A percentile compares a stretch with the other conserved stretches of the same genome.
Evolutionary conservation across 2,113 vertebrate species (phyloP).

Genomic region (Clarias batrachus): DNA sequence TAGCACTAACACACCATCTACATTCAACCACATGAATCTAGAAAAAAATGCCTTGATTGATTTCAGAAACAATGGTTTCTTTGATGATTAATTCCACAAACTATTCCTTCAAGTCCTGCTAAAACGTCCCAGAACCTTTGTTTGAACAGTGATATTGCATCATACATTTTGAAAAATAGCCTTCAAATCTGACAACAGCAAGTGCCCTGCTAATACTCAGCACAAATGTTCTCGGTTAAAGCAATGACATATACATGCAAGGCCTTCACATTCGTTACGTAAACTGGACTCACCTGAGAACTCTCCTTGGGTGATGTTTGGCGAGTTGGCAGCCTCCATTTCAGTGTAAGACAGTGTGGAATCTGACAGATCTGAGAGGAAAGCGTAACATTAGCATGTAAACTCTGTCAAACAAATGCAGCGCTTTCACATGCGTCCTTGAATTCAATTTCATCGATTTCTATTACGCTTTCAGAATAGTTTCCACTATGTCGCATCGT

Average conservation of each 20-base stretch:
- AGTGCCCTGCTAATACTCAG: neutral
- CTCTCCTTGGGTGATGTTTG: conserved; percentile 85
- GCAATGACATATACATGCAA: neutral
- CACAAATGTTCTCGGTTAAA: neutral
- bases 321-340: conserved; percentile 91
- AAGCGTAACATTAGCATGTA: conserved; percentile 25
- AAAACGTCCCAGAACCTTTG: conserved; percentile 26
- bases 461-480: neutral
- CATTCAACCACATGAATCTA: neutral
- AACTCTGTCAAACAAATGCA: conserved; percentile 24
- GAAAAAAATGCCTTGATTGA: conserved; percentile 1
- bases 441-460: neutral
- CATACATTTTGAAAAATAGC: conserved; percentile 29
- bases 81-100: conserved; percentile 30
- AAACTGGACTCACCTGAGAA: conserved; percentile 87
- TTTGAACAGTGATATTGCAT: conserved; percentile 47
- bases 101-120: conserved; percentile 24
- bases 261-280: neutral
- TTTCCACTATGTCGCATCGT: neutral
- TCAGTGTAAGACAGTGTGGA: conserved; percentile 99
- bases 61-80: conserved; percentile 8
- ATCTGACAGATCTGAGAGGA: conserved; percentile 89
- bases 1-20: neutral
- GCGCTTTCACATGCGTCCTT: conserved; percentile 1
- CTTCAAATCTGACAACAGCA: conserved; percentile 17